These are phyloP conservation scores for Crambe crambe DNA, from an alignment of 37 sponge, comb jelly and placozoan genomes.

Conservation along the genomic window DNA sequence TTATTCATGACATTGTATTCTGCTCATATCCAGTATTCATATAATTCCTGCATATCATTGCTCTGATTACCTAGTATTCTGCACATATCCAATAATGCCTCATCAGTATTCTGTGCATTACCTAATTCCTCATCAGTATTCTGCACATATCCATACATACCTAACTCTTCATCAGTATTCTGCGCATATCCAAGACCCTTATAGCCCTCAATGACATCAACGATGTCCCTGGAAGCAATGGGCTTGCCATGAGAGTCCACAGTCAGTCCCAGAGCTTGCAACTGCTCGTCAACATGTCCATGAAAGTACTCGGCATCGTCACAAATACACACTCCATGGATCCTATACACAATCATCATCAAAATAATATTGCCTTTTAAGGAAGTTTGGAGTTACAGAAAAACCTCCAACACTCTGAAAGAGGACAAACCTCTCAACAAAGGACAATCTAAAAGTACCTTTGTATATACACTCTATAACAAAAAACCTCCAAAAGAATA, in stretches of 20 bases:
- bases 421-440: no score
- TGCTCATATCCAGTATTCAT: no score
- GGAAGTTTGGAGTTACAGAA: no score
- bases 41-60: no score
- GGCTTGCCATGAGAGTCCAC: not conserved
- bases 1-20: no score
- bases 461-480: no score
- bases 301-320: constrained; percentile 69
- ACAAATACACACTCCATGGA: constrained; percentile 83
- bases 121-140: constrained; percentile 79
- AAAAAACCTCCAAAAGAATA: no score
- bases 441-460: no score
- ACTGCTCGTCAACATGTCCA: constrained; percentile 37
- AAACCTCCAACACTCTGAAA: no score
- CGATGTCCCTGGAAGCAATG: constrained; percentile 26
- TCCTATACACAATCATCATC: constrained; percentile 24
- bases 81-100: no score
- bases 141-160: constrained; percentile 77
- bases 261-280: constrained; percentile 36
- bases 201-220: constrained; percentile 86
- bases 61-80: no score
- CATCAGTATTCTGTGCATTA: no score
- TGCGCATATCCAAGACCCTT: constrained; percentile 78
- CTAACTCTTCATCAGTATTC: constrained; percentile 76
- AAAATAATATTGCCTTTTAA: not conserved